Evolutionary conservation across 2,113 vertebrate genomes (phyloP).

Genomic region (Syngnathus typhle): DNA sequence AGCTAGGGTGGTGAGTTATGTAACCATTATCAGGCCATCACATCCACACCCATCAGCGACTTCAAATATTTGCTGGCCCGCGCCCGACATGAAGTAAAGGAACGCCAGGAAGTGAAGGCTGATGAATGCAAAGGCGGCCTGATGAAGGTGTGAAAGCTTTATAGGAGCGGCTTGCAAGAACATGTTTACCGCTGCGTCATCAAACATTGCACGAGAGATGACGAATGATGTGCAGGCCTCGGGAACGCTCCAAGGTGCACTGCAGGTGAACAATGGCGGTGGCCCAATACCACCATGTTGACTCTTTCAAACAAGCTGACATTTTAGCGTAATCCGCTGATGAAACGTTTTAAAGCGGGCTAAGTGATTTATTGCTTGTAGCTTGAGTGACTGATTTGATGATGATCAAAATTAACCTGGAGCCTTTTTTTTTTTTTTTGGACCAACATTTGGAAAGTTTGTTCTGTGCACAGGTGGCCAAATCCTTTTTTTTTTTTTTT

Average conservation of each 20-base stretch:
- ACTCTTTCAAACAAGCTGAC: not conserved
- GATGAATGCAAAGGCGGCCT: not conserved
- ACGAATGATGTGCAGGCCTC: not conserved
- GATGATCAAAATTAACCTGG: not conserved
- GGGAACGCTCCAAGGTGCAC: not conserved
- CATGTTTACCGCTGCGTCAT: not conserved
- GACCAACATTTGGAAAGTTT: too few relatives aligned
- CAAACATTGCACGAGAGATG: not conserved
- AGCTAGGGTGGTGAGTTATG: not conserved
- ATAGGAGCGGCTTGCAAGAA: not conserved
- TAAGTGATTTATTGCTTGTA: not conserved
- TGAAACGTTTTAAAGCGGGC: not conserved
- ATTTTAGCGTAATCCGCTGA: not conserved
- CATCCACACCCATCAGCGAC: not conserved
- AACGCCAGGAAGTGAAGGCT: not conserved
- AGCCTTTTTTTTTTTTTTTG: too few relatives aligned
- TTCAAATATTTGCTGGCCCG: not conserved
- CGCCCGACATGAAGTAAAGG: not conserved
- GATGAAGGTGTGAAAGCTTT: not conserved
- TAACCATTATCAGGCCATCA: not conserved
- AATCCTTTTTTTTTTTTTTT: too few relatives aligned
- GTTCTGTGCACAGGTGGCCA: too few relatives aligned
- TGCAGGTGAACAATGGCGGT: not conserved
- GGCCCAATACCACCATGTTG: not conserved
- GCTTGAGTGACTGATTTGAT: not conserved